Evolutionary conservation across 2,797 vertebrate species (phyloP).

Genomic region (Dallia pectoralis): DNA sequence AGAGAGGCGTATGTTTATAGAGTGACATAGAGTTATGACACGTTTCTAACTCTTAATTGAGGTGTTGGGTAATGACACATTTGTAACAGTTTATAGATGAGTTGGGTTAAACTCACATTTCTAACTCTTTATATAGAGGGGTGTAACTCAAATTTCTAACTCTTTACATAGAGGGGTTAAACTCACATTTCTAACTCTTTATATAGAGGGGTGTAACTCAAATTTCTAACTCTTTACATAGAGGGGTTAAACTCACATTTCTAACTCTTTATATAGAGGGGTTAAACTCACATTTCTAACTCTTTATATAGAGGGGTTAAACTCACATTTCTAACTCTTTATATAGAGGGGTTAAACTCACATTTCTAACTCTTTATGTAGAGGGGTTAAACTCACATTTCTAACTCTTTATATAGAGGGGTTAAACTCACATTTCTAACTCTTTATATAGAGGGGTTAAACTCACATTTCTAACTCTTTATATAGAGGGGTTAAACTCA

Average conservation of each 20-base stretch:
- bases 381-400: slow-evolving; percentile 81
- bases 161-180: slow-evolving; percentile 83
- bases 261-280: slow-evolving; percentile 93
- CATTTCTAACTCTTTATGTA: slow-evolving; percentile 95
- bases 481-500: slow-evolving; percentile 60
- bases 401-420: slow-evolving; percentile 91
- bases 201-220: slow-evolving; percentile 74
- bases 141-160: slow-evolving; percentile 75
- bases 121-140: slow-evolving; percentile 40
- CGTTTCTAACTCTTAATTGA: not conserved
- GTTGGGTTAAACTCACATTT: slow-evolving; percentile 76
- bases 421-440: slow-evolving; percentile 7
- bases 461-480: not conserved
- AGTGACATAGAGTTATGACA: not conserved
- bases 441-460: not conserved
- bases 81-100: not conserved
- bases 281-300: slow-evolving; percentile 30
- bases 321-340: not conserved
- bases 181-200: slow-evolving; percentile 86
- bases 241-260: slow-evolving; percentile 75
- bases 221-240: slow-evolving; percentile 94
- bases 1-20: slow-evolving; percentile 56
- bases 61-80: too few species aligned
- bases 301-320: not conserved
- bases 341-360: slow-evolving; percentile 44